These are phyloP conservation scores for Eledone cirrhosa DNA, from an alignment of 2,888 invertebrate genomes.

Conservation along the genomic window DNA sequence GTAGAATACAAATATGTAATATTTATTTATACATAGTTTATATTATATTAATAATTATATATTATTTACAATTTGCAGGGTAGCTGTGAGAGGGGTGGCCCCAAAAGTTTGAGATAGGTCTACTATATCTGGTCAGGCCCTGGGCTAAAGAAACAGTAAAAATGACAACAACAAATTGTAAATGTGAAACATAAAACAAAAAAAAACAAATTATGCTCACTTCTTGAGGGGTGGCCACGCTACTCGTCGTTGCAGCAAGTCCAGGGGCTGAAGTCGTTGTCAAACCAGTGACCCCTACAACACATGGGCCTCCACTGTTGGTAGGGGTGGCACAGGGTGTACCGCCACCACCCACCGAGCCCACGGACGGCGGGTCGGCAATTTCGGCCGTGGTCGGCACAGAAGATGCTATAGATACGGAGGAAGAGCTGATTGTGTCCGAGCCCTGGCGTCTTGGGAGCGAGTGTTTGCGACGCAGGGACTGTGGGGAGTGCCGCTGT, in stretches of 20 bases:
- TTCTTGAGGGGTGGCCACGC: too few relatives aligned
- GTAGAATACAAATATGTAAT: too few relatives aligned
- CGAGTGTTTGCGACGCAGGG: background rate
- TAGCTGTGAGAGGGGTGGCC: background rate
- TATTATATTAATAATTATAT: too few relatives aligned
- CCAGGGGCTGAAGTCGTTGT: conserved; percentile 22
- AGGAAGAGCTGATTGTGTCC: background rate
- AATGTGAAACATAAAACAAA: background rate
- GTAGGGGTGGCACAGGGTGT: conserved; percentile 20
- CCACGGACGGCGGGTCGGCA: background rate
- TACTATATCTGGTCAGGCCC: too few relatives aligned
- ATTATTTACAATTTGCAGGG: too few relatives aligned
- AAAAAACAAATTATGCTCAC: too few relatives aligned
- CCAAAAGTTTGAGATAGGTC: background rate
- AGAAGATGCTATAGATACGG: background rate
- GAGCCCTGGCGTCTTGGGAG: background rate
- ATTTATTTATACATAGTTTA: too few relatives aligned
- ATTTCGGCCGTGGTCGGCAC: conserved; percentile 12
- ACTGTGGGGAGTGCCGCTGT: background rate
- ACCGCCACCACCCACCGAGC: background rate
- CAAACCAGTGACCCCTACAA: conserved; percentile 8
- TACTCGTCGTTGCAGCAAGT: background rate
- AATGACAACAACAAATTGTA: background rate
- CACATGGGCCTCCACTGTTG: conserved; percentile 18
- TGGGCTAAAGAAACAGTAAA: too few relatives aligned